phyloP scores from a whole-genome alignment of 1,140 invertebrate genomes.

The Meteorus sp. region DNA sequence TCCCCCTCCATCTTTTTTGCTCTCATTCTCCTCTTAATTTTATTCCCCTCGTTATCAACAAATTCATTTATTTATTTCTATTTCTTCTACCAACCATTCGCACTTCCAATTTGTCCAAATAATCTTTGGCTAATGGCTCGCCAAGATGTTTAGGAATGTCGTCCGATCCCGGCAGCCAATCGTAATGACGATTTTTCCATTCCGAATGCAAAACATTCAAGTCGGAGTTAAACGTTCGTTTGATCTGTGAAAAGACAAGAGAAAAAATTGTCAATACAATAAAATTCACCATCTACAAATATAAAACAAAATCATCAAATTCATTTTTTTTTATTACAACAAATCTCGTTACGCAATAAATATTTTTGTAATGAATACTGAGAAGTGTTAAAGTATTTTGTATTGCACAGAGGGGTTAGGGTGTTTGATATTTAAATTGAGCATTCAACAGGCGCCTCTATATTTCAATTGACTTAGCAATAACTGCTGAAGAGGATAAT shows the following conservation, averaged over 20 bases:
- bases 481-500: too few relatives aligned
- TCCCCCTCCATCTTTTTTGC: not conserved
- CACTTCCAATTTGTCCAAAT: conserved; percentile 57
- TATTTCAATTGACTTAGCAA: too few relatives aligned
- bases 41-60: not conserved
- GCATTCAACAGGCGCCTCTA: too few relatives aligned
- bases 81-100: conserved; percentile 39
- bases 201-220: conserved; percentile 50
- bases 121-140: conserved; percentile 47
- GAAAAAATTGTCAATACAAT: conserved; percentile 21
- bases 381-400: too few relatives aligned
- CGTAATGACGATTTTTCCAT: conserved; percentile 58
- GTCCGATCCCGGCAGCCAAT: conserved; percentile 58
- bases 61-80: not conserved
- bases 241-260: conserved; percentile 57
- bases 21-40: not conserved
- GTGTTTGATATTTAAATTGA: too few relatives aligned
- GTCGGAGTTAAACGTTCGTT: conserved; percentile 58
- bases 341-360: not conserved
- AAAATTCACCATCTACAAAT: not conserved
- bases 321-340: conserved; percentile 34
- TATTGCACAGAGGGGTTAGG: too few relatives aligned
- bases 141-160: conserved; percentile 60
- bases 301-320: conserved; percentile 17
- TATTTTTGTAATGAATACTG: too few relatives aligned